phyloP scores from a whole-genome alignment of 2,113 vertebrate species.

The Phaethon lepturus region DNA sequence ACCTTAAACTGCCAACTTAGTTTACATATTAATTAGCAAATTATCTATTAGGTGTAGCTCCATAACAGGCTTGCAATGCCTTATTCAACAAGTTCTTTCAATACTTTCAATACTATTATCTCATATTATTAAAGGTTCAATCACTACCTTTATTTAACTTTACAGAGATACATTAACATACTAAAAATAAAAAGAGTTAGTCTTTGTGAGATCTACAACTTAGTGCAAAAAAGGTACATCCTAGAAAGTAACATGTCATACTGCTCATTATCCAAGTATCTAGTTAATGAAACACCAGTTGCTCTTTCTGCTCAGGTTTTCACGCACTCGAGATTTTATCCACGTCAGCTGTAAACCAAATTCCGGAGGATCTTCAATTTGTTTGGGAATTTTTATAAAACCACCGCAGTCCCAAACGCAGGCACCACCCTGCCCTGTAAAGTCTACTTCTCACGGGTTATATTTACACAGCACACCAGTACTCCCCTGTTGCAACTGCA shows the following conservation, averaged over 20 bases:
- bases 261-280: not conserved
- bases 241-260: not conserved
- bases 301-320: not conserved
- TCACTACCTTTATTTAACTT: not conserved
- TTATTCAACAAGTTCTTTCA: not conserved
- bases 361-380: not conserved
- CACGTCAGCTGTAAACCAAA: not conserved
- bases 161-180: not conserved
- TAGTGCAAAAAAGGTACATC: not conserved
- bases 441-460: not conserved
- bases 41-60: not conserved
- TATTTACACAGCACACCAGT: not conserved
- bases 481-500: not conserved
- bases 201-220: not conserved
- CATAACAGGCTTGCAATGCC: not conserved
- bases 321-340: not conserved
- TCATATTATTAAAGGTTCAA: not conserved
- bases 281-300: not conserved
- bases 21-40: not conserved
- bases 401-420: not conserved
- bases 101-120: not conserved
- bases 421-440: not conserved
- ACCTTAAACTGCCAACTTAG: not conserved
- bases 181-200: not conserved
- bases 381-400: not conserved